Evolutionary conservation across 2,113 vertebrate genomes (phyloP), one percentile per base, ranked within the genome.

Genomic region (Macaca mulatta): DNA sequence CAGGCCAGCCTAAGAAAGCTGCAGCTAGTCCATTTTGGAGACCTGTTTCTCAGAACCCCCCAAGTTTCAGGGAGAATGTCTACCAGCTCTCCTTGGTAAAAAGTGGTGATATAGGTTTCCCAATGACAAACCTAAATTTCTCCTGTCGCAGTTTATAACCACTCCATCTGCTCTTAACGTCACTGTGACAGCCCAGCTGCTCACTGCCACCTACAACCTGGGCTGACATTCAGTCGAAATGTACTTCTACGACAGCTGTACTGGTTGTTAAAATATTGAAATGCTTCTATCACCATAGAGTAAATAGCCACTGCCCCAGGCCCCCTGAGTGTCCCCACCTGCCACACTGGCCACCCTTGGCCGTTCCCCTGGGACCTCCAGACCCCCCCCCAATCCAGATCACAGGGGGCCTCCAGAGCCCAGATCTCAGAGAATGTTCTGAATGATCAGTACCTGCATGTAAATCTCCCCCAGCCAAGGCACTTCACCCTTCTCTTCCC

Each of bases 131-230:
- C 97, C 83, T 17, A 89, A 83, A 96, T 96, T 93, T 96, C 91
- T 96, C 83, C 89, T 92, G 91, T 92, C 43, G 11, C 83, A 67
- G 77, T 97, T 97, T 92, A 94, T 87, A 96, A 95, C 89, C 83
- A 96, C 83, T 97, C 96, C 95, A 95, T 97, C 96, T 98, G 97
- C 93, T 97, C 86, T 83, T 52, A 93, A 74, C 59, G 6, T 94
- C 94, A 77, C 78, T n/a, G 92, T 97, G 97, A 97, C 97, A 96
- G 95, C 92, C 79, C 98, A 98, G 97, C 96, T 97, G 97, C 97
- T 97, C 89, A 25, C 93, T 87, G 95, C 97, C 97, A 97, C 96
- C 96, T 96, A 96, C 97, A 97, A 96, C 97, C 97, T 91, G 93
- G 91, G 61, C 95, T 86, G 93, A 93, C 98, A 94, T 92, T 93